Conservation (phyloP, 2,113 vertebrate genomes). For the Struthidea cinerea region DNA sequence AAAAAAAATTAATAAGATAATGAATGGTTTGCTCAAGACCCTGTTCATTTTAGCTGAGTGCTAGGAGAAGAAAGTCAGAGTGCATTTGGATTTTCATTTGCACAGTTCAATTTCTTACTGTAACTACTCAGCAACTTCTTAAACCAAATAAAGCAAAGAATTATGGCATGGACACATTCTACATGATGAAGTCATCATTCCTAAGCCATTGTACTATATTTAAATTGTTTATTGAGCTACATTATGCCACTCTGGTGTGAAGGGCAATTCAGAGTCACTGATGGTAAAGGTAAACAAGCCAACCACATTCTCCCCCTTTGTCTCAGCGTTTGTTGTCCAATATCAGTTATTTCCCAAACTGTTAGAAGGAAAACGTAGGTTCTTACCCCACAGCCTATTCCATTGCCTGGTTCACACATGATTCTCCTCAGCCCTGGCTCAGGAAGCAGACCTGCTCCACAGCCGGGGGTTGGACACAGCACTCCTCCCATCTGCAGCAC, state of each 20-base stretch:
- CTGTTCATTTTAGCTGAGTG: background rate
- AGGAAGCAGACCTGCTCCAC: slow-evolving; percentile 85
- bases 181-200: background rate
- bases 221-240: background rate
- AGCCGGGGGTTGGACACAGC: slow-evolving; percentile 84
- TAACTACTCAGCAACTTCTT: background rate
- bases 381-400: slow-evolving; percentile 87
- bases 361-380: background rate
- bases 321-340: fast-evolving
- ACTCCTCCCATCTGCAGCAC: slow-evolving; percentile 84
- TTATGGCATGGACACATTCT: background rate
- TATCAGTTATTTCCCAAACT: background rate
- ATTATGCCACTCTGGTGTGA: background rate
- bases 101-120: background rate
- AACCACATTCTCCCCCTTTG: background rate
- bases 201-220: background rate
- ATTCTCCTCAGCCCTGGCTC: slow-evolving; percentile 71
- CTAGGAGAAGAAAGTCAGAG: background rate
- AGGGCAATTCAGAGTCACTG: background rate
- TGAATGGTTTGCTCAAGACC: background rate
- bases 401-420: slow-evolving; percentile 67
- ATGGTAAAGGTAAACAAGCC: background rate
- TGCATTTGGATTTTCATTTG: background rate
- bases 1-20: background rate
- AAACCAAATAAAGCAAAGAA: slow-evolving; percentile 36